Conservation (phyloP, 2,113 vertebrate species). For the Clarias magur region DNA sequence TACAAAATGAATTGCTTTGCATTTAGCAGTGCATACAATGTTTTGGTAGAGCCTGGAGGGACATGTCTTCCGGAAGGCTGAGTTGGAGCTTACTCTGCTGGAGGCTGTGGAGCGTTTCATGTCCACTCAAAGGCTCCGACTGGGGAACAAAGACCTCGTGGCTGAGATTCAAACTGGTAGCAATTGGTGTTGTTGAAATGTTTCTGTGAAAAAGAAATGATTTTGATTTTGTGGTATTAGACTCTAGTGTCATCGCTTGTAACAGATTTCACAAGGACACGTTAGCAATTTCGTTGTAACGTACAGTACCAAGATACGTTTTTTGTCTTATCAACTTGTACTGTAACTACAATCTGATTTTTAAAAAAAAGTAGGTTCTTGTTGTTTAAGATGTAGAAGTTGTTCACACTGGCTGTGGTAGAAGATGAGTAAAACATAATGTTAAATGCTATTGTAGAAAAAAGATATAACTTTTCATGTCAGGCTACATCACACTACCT, state of each 20-base stretch:
- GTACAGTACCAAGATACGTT: neutral
- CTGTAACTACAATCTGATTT: neutral
- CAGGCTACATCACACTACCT: neutral
- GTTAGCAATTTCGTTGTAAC: neutral
- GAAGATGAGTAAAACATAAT: neutral
- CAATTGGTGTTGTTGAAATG: neutral
- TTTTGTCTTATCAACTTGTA: neutral
- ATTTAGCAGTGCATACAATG: neutral
- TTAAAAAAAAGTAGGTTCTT: neutral
- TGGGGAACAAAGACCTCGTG: constrained; percentile 40
- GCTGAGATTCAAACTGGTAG: constrained; percentile 49
- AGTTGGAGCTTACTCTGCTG: constrained; percentile 81
- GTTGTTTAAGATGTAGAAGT: neutral
- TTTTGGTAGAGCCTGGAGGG: constrained; percentile 74
- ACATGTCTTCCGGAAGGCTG: constrained; percentile 73
- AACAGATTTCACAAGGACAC: neutral
- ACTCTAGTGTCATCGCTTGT: neutral
- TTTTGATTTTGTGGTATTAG: neutral
- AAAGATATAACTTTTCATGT: neutral
- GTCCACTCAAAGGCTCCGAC: constrained; percentile 64
- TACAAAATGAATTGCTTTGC: neutral
- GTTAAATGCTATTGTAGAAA: neutral
- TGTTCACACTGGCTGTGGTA: neutral
- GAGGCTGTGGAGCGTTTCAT: constrained; percentile 71
- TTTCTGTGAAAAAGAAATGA: neutral